phyloP scores from a whole-genome alignment of 2,113 vertebrate genomes.

The Paralichthys olivaceus region DNA sequence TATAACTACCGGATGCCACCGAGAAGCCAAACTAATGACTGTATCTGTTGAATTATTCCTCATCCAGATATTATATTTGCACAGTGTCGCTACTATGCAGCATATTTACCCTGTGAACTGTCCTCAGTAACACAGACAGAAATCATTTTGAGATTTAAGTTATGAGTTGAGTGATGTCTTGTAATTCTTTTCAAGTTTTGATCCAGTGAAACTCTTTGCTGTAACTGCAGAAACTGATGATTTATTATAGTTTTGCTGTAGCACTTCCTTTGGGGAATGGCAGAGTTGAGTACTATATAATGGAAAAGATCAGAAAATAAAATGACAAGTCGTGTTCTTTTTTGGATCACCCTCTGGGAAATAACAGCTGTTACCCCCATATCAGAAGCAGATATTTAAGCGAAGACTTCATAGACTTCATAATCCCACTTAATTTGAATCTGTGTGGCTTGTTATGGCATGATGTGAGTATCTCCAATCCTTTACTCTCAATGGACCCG shows the following conservation, averaged over 20 bases:
- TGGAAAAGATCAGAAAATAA: constrained; percentile 12
- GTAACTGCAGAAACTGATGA: constrained; percentile 18
- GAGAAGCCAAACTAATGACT: constrained; percentile 9
- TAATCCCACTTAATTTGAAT: constrained; percentile 30
- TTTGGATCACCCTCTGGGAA: not conserved
- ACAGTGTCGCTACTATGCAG: not conserved
- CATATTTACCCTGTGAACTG: constrained; percentile 2
- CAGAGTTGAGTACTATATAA: constrained; percentile 2
- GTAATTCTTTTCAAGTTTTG: constrained; percentile 18
- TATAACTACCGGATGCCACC: not conserved
- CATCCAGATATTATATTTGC: not conserved
- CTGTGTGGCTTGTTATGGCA: constrained; percentile 7
- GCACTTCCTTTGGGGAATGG: constrained; percentile 4
- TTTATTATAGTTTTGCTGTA: constrained; percentile 1
- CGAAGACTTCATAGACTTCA: constrained; percentile 14
- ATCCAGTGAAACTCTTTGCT: constrained; percentile 7
- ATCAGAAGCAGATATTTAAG: not conserved
- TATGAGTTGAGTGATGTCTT: constrained; percentile 1
- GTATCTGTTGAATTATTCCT: constrained; percentile 10
- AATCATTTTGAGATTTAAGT: not conserved
- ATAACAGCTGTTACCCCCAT: constrained; percentile 4
- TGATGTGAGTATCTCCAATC: constrained; percentile 4
- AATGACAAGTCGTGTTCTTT: constrained; percentile 18
- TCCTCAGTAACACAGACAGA: not conserved
- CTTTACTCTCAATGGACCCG: constrained; percentile 7